Conservation (phyloP, 2,113 vertebrate species). For the Eonycteris spelaea region DNA sequence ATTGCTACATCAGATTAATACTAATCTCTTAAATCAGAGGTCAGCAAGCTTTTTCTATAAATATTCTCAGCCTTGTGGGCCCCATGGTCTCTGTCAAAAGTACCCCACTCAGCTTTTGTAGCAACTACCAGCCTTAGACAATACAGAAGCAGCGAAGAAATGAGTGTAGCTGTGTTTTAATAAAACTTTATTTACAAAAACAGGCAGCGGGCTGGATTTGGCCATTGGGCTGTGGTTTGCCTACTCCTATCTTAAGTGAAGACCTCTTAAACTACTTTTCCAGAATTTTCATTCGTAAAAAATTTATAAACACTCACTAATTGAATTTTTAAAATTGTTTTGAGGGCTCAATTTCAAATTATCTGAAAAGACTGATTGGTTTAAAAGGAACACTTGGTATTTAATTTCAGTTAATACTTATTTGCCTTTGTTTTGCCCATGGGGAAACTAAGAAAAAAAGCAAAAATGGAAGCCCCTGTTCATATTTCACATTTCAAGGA, state of each 20-base stretch:
- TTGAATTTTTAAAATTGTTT: neutral
- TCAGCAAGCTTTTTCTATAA: neutral
- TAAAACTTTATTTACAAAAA: slow-evolving; percentile 32
- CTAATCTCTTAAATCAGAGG: neutral
- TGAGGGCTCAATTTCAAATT: neutral
- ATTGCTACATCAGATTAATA: neutral
- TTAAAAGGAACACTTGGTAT: neutral
- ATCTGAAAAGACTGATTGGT: neutral
- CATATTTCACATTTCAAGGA: slow-evolving; percentile 52
- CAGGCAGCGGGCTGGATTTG: neutral
- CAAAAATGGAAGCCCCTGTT: slow-evolving; percentile 3
- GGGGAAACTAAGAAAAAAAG: neutral
- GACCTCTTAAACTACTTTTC: neutral
- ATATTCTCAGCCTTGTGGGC: neutral
- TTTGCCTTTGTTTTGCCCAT: slow-evolving; percentile 5
- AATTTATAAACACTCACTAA: neutral
- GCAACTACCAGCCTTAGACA: neutral
- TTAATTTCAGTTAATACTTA: slow-evolving; percentile 8
- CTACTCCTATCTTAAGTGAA: neutral
- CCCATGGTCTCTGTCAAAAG: neutral
- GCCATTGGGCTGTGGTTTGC: neutral
- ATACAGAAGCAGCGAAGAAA: neutral
- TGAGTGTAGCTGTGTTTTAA: neutral
- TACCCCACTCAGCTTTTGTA: neutral
- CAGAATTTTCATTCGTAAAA: slow-evolving; percentile 9